Evolutionary conservation across 2,797 vertebrate species (phyloP).

Genomic region (Thripadectes ignobilis): DNA sequence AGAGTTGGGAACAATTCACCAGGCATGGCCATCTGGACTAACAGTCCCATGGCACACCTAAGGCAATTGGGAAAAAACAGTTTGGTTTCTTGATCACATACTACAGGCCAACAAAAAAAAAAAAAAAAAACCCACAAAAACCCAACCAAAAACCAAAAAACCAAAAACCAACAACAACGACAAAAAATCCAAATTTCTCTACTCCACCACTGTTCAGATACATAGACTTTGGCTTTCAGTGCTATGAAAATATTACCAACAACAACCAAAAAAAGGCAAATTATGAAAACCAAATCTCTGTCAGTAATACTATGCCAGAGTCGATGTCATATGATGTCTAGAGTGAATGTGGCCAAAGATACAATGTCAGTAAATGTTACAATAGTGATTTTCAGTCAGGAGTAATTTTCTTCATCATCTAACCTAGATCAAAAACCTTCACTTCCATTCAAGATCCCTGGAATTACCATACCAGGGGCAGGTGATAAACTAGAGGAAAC

Average conservation of each 20-base stretch:
- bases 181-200: neutral
- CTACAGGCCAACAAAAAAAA: neutral
- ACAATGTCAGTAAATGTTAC: neutral
- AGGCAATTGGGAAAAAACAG: neutral
- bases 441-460: neutral
- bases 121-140: too few relatives aligned
- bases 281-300: neutral
- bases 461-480: neutral
- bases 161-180: neutral
- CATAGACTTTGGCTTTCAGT: neutral
- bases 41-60: neutral
- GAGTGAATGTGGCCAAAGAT: neutral
- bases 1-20: neutral
- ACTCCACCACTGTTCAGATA: neutral
- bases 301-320: neutral
- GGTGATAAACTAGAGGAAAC: neutral
- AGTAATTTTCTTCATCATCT: neutral
- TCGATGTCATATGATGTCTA: neutral
- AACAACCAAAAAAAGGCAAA: neutral
- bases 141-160: too few relatives aligned
- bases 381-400: neutral
- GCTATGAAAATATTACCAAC: neutral
- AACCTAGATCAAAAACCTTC: neutral
- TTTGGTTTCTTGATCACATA: neutral
- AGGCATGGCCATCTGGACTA: neutral